Conservation (phyloP, 2,113 vertebrate species). For the Bucco capensis region DNA sequence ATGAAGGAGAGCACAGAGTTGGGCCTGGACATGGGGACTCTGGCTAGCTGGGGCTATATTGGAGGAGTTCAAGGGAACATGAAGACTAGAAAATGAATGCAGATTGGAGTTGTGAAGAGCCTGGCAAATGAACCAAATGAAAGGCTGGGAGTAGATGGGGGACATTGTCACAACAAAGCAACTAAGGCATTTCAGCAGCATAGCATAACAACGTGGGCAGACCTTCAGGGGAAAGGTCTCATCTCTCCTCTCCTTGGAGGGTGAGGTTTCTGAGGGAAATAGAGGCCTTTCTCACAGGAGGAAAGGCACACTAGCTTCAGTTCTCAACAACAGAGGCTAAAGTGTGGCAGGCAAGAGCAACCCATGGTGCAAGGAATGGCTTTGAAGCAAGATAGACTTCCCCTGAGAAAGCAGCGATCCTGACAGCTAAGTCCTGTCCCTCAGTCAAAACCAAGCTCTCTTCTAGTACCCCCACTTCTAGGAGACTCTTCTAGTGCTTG, state of each 20-base stretch:
- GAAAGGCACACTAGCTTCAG: not conserved
- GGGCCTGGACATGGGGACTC: not conserved
- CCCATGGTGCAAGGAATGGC: not conserved
- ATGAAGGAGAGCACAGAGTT: not conserved
- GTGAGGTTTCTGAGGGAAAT: not conserved
- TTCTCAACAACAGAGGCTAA: not conserved
- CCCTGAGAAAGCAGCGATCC: not conserved
- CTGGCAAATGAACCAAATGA: not conserved
- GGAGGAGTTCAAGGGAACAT: not conserved
- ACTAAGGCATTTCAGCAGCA: not conserved
- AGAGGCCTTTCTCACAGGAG: not conserved
- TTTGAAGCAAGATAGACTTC: not conserved
- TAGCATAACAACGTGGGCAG: accelerated
- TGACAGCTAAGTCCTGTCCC: not conserved
- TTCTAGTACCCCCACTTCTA: not conserved
- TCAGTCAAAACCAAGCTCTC: not conserved
- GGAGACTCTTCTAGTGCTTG: not conserved
- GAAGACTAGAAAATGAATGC: not conserved
- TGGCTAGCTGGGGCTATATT: not conserved
- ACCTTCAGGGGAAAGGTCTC: accelerated
- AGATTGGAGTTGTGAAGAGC: not conserved
- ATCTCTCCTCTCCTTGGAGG: not conserved
- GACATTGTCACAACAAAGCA: accelerated
- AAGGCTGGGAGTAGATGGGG: not conserved
- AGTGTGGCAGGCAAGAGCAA: not conserved